Evolutionary conservation across 2,888 invertebrate genomes (phyloP), one percentile per base, ranked within the genome.

Genomic region (Drosophila antonietae): DNA sequence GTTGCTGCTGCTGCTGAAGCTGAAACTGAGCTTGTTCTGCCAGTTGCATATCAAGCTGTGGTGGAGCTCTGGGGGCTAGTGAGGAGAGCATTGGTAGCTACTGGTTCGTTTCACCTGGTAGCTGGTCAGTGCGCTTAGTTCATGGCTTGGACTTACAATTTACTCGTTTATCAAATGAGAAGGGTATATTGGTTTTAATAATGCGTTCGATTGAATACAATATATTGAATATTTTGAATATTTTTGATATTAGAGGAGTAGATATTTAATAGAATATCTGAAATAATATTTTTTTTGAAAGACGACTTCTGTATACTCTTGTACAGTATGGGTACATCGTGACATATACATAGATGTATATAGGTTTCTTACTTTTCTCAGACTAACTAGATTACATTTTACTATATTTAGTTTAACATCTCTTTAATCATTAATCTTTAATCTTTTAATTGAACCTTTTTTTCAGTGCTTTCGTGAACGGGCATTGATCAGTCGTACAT

Each of bases 1-100:
- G 55, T 59, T 71, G 62, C 43, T 67, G 66, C 18, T 46, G 56
- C 18, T 46, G 56, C 37, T 59, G 56, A n/a, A 43, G 56, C 47
- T 33, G 53, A 60, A 59, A 37, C 20, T 39, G 57, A 80, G 82
- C 82, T 51, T 80, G 81, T 81, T 81, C 80, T 81, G 68, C 80
- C 61, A 78, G 65, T 80, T 80, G 78, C 46, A 64, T 65, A 65
- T 33, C 37, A 31, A 44, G 37, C 52, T 18, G 28, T 41, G 41
- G 5, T 15, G 14, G 18, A 12, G 15, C 28, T 10, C 12, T 10
- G 35, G 20, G 20, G 33, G 9, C 10, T 15, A 15, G 43, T 15
- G 55, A 63, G 52, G 35, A 33, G 10, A 2, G 35, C 12, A 51
- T 51, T 14, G 52, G n/a, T 43, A 35, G 58, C 71, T 64, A 73